Base-by-base conservation (phyloP, 2,113 vertebrate genomes). In the Halichoerus grypus region DNA sequence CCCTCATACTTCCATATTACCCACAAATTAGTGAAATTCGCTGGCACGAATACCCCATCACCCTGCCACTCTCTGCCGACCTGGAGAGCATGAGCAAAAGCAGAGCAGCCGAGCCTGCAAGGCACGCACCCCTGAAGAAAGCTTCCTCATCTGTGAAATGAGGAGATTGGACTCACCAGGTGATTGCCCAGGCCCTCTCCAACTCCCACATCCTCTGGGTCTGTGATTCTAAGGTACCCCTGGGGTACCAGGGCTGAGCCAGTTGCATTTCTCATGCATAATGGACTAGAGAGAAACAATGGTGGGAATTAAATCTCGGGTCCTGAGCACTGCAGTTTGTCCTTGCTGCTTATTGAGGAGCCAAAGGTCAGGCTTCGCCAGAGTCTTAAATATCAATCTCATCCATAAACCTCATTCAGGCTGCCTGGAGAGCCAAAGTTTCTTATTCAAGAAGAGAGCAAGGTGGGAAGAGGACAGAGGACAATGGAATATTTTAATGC, bases 361-460 rank as follows among this genome's bases (percentile, higher is more conserved):
- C 95, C 3, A 67, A 95, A 98, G 96, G 97, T 98, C 97, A 46
- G 2, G 11, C 91, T 96, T 92, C 96, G 21, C 4, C 67, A 53
- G 94, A 77, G 95, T 97, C 96, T 96, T 94, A 98, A 96, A 91
- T 94, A 96, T 83, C 95, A 85, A 71, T 94, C 59, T 9, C 94
- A 85, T 89, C 96, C 90, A 93, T 95, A 97, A 95, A 93, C 16
- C 79, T 89, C 72, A 55, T 57, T 94, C 94, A 4, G 3, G 42
- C 88, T 95, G 49, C 82, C 28, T 21, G 19, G 61, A 97, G 63
- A 92, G 63, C 74, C 69, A 1, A 92, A 46, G 31, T 71, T 59
- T 88, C 93, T 91, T 88, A 88, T 79, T 88, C 63, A 55, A 96
- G 81, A 22, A 81, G 42, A 97, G 88, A 94, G 83, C 71, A 89